Evolutionary conservation across 2,888 invertebrate species (phyloP).

Genomic region (Parnassius apollo): DNA sequence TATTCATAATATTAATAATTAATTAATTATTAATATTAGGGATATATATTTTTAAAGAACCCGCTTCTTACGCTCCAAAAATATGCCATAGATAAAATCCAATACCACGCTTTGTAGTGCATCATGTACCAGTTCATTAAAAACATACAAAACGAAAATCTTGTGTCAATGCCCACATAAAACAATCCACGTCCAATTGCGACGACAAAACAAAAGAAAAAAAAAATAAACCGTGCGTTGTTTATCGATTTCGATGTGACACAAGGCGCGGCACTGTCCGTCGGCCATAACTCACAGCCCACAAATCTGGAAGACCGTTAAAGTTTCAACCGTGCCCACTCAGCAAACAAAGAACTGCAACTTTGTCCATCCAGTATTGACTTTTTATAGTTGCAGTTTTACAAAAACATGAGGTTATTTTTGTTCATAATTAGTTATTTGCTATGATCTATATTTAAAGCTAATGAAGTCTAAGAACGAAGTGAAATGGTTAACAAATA

Average conservation of each 20-base stretch:
- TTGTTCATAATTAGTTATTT: no score
- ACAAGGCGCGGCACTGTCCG: slow-evolving; percentile 43
- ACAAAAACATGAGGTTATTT: not conserved
- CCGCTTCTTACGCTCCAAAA: no score
- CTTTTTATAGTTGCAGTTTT: slow-evolving; percentile 2
- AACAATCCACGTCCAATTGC: slow-evolving; percentile 9
- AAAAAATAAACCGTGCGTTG: slow-evolving; percentile 20
- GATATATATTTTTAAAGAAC: no score
- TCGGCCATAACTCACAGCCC: slow-evolving; percentile 64
- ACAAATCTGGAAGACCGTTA: slow-evolving; percentile 71
- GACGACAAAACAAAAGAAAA: slow-evolving; percentile 21
- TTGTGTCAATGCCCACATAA: slow-evolving; percentile 14
- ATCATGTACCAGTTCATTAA: no score
- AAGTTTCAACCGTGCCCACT: slow-evolving; percentile 53
- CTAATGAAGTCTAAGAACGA: no score
- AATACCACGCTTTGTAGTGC: no score
- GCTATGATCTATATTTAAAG: no score
- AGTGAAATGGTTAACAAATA: no score
- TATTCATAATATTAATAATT: no score
- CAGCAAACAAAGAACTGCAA: slow-evolving; percentile 54
- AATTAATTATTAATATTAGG: no score
- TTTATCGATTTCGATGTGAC: slow-evolving; percentile 41
- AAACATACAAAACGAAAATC: no score
- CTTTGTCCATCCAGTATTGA: slow-evolving; percentile 44
- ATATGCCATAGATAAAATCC: no score